phyloP scores from a whole-genome alignment of 1,140 invertebrate species.

The Drosophila bipectinata region DNA sequence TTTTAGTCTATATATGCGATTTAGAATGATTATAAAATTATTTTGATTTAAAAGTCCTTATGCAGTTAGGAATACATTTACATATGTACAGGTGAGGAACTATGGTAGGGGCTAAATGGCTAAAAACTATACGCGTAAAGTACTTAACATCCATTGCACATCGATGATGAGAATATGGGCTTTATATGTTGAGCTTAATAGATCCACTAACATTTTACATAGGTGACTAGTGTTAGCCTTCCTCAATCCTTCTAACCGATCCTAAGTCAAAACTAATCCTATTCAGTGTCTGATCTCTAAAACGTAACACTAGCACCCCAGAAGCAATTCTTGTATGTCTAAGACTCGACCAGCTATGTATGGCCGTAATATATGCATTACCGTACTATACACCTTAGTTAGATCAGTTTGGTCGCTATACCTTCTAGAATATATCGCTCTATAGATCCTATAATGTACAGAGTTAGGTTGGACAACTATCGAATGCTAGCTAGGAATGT shows the following conservation, averaged over 20 bases:
- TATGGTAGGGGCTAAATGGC: constrained; percentile 27
- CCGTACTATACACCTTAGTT: constrained; percentile 62
- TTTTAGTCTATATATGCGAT: background rate
- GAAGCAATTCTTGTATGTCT: constrained; percentile 10
- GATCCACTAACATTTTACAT: constrained; percentile 25
- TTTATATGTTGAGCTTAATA: constrained; percentile 16
- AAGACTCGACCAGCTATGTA: constrained; percentile 12
- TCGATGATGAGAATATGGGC: constrained; percentile 19
- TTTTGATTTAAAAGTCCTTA: constrained; percentile 53
- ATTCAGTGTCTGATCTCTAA: constrained; percentile 51
- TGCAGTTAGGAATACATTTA: constrained; percentile 48
- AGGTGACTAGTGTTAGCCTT: constrained; percentile 9
- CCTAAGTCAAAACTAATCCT: constrained; percentile 25
- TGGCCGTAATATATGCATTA: constrained; percentile 16
- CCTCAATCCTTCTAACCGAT: background rate
- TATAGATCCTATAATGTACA: constrained; percentile 21
- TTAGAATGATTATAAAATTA: constrained; percentile 41
- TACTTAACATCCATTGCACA: constrained; percentile 28
- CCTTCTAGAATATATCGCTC: constrained; percentile 16
- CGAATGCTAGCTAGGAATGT: constrained; percentile 32
- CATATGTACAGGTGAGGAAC: constrained; percentile 64
- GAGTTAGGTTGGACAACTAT: constrained; percentile 54
- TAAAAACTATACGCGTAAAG: constrained; percentile 21
- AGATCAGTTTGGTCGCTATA: constrained; percentile 69
- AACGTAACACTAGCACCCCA: constrained; percentile 42